A percentile compares a stretch with the other conserved stretches of the same genome.
Evolutionary conservation across 2,113 vertebrate species (phyloP).

Genomic region (Carassius auratus): DNA sequence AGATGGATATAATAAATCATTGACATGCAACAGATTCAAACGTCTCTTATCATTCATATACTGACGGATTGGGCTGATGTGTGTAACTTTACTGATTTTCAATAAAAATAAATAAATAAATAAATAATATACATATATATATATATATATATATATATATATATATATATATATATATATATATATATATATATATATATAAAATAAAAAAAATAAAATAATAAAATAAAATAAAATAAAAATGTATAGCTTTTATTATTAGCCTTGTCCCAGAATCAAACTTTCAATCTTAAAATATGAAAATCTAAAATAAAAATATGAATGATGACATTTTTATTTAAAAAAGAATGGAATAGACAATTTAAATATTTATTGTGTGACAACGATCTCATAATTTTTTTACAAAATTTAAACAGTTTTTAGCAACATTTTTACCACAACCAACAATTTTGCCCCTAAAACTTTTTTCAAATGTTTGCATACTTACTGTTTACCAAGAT

Average conservation of each 20-base stretch:
- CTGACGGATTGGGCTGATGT: background rate
- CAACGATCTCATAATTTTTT: background rate
- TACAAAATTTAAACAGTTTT: background rate
- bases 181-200: too few relatives aligned
- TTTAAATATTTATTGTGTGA: background rate
- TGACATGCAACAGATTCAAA: constrained; percentile 10
- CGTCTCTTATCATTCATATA: background rate
- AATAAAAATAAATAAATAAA: too few relatives aligned
- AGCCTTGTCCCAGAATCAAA: background rate
- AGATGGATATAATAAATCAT: constrained; percentile 14
- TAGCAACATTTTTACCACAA: background rate
- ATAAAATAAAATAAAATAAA: too few relatives aligned
- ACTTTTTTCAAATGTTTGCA: background rate
- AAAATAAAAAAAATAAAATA: too few relatives aligned
- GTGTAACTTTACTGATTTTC: too few relatives aligned
- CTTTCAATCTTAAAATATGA: background rate
- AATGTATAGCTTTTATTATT: too few relatives aligned
- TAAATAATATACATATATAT: too few relatives aligned
- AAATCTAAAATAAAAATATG: too few relatives aligned
- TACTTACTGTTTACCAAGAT: background rate
- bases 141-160: too few relatives aligned
- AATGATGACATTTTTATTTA: too few relatives aligned
- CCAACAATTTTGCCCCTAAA: background rate
- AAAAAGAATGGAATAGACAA: background rate
- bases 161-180: too few relatives aligned